Conservation (phyloP, 1,140 invertebrate genomes). For the Megathymus violae region DNA sequence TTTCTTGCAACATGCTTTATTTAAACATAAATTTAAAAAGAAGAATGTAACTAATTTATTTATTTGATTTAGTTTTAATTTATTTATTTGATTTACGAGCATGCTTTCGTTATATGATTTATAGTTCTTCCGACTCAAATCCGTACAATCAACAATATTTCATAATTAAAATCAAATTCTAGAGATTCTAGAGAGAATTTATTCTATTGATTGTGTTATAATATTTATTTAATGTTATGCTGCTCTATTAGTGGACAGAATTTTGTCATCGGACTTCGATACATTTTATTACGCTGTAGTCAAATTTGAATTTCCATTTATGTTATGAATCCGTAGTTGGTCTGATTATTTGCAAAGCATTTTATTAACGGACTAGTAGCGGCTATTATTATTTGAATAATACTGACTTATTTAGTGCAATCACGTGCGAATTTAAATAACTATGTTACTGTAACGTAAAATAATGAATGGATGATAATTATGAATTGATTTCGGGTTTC, state of each 20-base stretch:
- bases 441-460: slow-evolving; percentile 34
- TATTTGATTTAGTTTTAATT: too few species aligned
- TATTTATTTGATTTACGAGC: too few species aligned
- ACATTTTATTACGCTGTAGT: slow-evolving; percentile 64
- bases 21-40: too few species aligned
- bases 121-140: neutral
- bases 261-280: slow-evolving; percentile 55
- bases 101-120: slow-evolving; percentile 13
- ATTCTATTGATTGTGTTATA: slow-evolving; percentile 10
- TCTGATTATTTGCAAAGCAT: slow-evolving; percentile 56
- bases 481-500: slow-evolving; percentile 22
- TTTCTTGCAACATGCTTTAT: too few species aligned
- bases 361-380: slow-evolving; percentile 48
- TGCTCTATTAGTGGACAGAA: slow-evolving; percentile 44
- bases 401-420: slow-evolving; percentile 45
- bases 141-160: slow-evolving; percentile 1
- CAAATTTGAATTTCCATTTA: slow-evolving; percentile 67
- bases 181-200: slow-evolving; percentile 7
- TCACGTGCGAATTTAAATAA: slow-evolving; percentile 42
- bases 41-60: too few species aligned
- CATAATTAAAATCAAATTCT: neutral
- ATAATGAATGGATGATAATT: slow-evolving; percentile 29
- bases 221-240: slow-evolving; percentile 7
- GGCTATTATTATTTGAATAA: slow-evolving; percentile 39
- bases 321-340: slow-evolving; percentile 60